Conservation (phyloP, 2,113 vertebrate genomes). For the Pelecanus crispus region DNA sequence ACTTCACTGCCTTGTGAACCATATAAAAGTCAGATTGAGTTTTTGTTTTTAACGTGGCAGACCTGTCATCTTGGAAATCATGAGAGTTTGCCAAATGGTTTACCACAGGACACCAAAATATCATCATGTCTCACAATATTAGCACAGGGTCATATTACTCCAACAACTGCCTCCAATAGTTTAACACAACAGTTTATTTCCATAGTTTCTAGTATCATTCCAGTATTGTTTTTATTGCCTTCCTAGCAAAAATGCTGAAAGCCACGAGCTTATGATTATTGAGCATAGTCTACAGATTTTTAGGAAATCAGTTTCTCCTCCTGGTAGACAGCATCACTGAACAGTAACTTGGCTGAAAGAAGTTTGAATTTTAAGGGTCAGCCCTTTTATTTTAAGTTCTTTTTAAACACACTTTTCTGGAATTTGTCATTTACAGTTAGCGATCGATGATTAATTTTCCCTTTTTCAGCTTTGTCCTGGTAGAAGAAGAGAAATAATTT, state of each 20-base stretch:
- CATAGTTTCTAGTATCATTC: background rate
- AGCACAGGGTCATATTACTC: background rate
- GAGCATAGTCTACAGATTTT: background rate
- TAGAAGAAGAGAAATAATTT: background rate
- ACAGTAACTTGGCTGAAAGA: background rate
- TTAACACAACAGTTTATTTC: background rate
- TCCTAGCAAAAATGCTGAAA: background rate
- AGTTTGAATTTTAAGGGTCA: background rate
- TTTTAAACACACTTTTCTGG: background rate
- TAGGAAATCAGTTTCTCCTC: background rate
- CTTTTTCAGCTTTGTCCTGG: background rate
- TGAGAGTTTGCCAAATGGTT: background rate
- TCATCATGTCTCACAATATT: background rate
- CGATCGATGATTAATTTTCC: background rate
- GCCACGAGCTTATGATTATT: background rate
- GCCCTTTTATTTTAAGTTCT: background rate
- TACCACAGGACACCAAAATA: background rate
- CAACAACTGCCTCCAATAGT: background rate
- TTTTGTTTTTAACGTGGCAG: background rate
- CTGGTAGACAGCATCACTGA: background rate
- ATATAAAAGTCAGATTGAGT: background rate
- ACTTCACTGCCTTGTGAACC: background rate
- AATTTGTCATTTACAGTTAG: background rate
- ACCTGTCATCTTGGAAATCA: background rate
- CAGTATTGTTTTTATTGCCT: background rate